Evolutionary conservation across 2,797 vertebrate species (phyloP).

Genomic region (Typhlichthys eigenmanni): DNA sequence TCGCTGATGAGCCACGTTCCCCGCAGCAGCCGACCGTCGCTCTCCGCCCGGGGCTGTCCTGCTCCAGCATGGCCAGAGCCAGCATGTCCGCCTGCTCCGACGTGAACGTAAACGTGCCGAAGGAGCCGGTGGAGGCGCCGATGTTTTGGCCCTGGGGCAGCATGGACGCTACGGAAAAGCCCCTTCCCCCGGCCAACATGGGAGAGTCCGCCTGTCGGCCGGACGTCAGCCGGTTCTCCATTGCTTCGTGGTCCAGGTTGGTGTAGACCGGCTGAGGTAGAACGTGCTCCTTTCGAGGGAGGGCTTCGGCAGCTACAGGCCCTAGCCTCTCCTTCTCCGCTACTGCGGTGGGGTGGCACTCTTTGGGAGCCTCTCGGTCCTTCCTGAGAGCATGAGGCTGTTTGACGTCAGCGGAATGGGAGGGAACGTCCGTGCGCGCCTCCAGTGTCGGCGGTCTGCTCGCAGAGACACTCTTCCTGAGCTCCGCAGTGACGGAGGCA

Average conservation of each 20-base stretch:
- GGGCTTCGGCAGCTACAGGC: conserved; percentile 48
- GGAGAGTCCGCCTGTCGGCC: conserved; percentile 89
- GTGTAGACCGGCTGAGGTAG: conserved; percentile 82
- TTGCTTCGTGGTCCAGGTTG: conserved; percentile 82
- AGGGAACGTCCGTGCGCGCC: conserved; percentile 37
- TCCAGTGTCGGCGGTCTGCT: conserved; percentile 47
- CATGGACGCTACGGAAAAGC: conserved; percentile 97
- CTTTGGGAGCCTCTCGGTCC: conserved; percentile 51
- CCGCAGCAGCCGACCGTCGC: conserved; percentile 57
- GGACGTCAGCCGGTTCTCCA: conserved; percentile 73
- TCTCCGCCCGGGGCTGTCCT: conserved; percentile 82
- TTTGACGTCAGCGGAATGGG: conserved; percentile 58
- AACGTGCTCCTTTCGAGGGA: conserved; percentile 74
- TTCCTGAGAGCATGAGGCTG: conserved; percentile 32
- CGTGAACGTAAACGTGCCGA: conserved; percentile 86
- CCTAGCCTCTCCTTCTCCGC: conserved; percentile 42
- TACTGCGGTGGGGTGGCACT: conserved; percentile 46
- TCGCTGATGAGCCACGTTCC: conserved; percentile 59
- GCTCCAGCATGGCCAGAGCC: conserved; percentile 92
- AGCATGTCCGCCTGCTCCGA: conserved; percentile 94
- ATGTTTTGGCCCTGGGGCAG: conserved; percentile 85
- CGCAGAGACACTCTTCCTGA: conserved; percentile 56
- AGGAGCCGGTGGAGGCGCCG: conserved; percentile 76
- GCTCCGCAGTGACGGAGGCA: conserved; percentile 52
- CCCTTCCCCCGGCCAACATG: conserved; percentile 83